Evolutionary conservation across 1,140 invertebrate species (phyloP), one percentile per base, ranked within the genome.

Genomic region (Aphelenchoides besseyi): DNA sequence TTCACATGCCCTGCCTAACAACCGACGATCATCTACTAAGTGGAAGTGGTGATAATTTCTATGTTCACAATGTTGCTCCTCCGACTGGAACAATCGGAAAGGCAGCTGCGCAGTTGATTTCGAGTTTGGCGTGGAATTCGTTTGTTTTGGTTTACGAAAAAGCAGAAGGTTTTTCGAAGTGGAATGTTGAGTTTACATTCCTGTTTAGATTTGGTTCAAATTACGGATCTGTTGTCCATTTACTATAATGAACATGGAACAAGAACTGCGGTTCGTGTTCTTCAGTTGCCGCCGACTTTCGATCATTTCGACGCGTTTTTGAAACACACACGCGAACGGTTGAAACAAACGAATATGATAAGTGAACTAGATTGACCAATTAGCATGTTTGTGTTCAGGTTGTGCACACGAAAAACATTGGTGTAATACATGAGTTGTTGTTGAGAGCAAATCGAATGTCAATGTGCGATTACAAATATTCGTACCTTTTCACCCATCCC

Each of bases 341-440:
- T 82, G 26, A 59, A 73, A 68, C 75, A 82, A 52, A 74, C 80
- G 32, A 82, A 84, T 41, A 82, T 82, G 26, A 80, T 80, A n/a
- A 66, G 70, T 63, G 28, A 35, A 28, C 26, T 30, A n/a, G 28
- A 23, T 18, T 2, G n/a, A 48, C 3, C 72, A 36, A 18, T 74
- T 9, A 16, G 23, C 69, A 16, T 30, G 63, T 30, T 35, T 12
- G 48, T 1, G n/a, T 80, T 69, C 71, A 81, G 79, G 67, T 82
- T 30, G 68, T 82, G 30, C 81, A 82, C 54, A 75, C 81, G 2
- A 71, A 73, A 9, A 74, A 82, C 48, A 72, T 82, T 35, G 74
- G 82, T 2, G 69, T 69, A 30, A 54, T 84, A 8, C 77, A 82
- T 67, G 69, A 77, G 54, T 57, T 82, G 29, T 67, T 82, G 2